These are phyloP conservation scores for Atherinosoma microstoma DNA, from an alignment of 2,797 vertebrate species.

Conservation along the genomic window DNA sequence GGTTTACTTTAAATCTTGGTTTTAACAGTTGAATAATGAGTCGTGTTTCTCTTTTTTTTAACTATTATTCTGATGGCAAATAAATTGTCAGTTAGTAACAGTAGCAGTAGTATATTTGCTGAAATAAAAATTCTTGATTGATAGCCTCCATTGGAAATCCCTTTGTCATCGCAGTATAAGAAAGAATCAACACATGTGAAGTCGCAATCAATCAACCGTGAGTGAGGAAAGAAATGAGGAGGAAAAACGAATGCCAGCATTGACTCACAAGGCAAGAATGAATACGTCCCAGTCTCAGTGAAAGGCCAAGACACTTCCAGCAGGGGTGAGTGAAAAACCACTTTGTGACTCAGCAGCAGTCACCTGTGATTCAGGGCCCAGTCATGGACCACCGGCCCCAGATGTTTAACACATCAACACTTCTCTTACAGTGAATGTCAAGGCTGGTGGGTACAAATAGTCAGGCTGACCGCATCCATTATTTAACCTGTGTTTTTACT, in stretches of 20 bases:
- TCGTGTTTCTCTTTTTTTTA: too few relatives aligned
- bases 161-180: constrained; percentile 29
- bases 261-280: constrained; percentile 53
- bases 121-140: constrained; percentile 4
- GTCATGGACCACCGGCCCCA: constrained; percentile 55
- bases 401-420: constrained; percentile 67
- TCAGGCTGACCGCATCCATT: constrained; percentile 32
- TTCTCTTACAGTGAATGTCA: constrained; percentile 73
- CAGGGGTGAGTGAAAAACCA: constrained; percentile 21
- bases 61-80: background rate
- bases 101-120: background rate
- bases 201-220: constrained; percentile 28
- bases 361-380: constrained; percentile 74
- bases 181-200: constrained; percentile 23
- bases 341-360: constrained; percentile 71
- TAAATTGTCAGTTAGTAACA: background rate
- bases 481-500: constrained; percentile 37
- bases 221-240: constrained; percentile 1
- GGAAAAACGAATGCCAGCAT: constrained; percentile 9
- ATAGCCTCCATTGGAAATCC: constrained; percentile 14
- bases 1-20: constrained; percentile 59
- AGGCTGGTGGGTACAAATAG: constrained; percentile 42
- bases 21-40: constrained; percentile 55
- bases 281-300: constrained; percentile 34
- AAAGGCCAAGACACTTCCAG: constrained; percentile 31